Evolutionary conservation across 2,797 vertebrate species (phyloP), one percentile per base, ranked within the genome.

Genomic region (Tauraco hartlaubi): DNA sequence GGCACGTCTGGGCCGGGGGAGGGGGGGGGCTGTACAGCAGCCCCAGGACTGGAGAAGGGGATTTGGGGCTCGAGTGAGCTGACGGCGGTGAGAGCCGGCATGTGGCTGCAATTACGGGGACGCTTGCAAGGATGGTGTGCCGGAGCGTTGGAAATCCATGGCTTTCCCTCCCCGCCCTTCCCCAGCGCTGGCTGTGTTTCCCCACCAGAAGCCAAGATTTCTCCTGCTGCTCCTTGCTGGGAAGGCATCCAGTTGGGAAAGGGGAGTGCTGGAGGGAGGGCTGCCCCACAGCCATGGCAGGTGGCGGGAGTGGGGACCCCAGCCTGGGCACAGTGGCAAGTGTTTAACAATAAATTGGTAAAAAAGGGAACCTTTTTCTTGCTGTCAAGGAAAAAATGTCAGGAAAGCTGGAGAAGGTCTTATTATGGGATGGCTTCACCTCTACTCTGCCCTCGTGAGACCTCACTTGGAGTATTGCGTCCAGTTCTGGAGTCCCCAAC

Each of bases 101-200:
- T 94, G 95, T 96, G 96, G 95, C 95, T 96, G 91, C 84, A 95
- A 91, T 96, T 95, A 95, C 5, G 1, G 91, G 85, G 91, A 71
- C 73, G 86, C 84, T 86, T 20, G 83, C 0, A 39, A 76, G 94
- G 83, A 75, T 59, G 85, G 61, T 75, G 92, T 80, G 52, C 90
- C 49, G 1, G 16, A 87, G 92, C 64, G 0, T 0, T 95, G 92
- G 46, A 75, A 92, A 66, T 3, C 68, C 90, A 82, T 5, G 31
- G 44, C 80, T 66, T 5, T 94, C 80, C 80, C 74, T 87, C 88
- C 82, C 92, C 76, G 2, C 88, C 86, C 90, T 77, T 93, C 90
- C 69, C 84, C 12, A 9, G 28, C 13, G 21, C 92, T 93, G 93
- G 88, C 94, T 81, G 64, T 14, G 4, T 89, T 68, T 85, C 88